Evolutionary conservation across 1,140 invertebrate species (phyloP).

Genomic region (Danaus melanippus): DNA sequence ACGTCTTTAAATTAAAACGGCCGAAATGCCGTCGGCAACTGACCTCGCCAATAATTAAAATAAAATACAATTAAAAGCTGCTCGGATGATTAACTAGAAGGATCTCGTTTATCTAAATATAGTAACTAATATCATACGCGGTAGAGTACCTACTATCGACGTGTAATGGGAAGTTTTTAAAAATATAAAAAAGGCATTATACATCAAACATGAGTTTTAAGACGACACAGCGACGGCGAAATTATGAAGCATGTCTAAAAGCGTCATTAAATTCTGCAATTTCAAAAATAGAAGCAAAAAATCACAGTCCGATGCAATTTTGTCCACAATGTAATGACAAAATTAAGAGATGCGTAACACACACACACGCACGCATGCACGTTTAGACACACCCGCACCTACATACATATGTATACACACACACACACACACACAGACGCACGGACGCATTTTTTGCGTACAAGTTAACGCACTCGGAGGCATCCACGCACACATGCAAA

Average conservation of each 20-base stretch:
- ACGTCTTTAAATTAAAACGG: too few relatives aligned
- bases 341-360: conserved; percentile 55
- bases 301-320: conserved; percentile 33
- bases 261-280: conserved; percentile 32
- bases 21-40: too few relatives aligned
- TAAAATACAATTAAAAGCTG: background rate
- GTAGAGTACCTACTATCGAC: too few relatives aligned
- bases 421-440: conserved; percentile 20
- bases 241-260: conserved; percentile 30
- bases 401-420: conserved; percentile 7
- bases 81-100: too few relatives aligned
- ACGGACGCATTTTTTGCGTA: conserved; percentile 36
- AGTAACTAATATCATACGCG: too few relatives aligned
- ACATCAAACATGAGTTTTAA: too few relatives aligned
- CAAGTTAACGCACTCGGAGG: conserved; percentile 52
- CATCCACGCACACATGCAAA: conserved; percentile 49
- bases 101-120: too few relatives aligned
- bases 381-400: conserved; percentile 2
- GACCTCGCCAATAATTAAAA: background rate
- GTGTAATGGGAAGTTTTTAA: too few relatives aligned
- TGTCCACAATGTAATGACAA: conserved; percentile 48
- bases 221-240: conserved; percentile 17
- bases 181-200: too few relatives aligned
- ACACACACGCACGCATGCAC: conserved; percentile 22
- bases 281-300: conserved; percentile 30